Base-by-base conservation (phyloP, 2,888 invertebrate species). In the Neocrepidodera transversa region DNA sequence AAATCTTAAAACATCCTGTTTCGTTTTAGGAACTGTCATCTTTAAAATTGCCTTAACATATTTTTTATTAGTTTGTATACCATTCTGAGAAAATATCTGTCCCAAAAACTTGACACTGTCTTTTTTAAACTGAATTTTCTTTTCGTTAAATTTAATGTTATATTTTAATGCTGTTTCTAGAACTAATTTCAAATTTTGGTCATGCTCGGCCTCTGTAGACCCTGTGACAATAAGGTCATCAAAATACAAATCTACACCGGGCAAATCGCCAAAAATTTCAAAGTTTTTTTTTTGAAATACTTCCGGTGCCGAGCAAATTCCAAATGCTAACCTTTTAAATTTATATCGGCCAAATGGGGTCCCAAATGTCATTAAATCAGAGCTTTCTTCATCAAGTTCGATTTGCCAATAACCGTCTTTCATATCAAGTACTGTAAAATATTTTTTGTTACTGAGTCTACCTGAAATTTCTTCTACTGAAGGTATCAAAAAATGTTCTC, bases 171-270 rank as follows among this genome's bases (percentile, higher is more conserved):
- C 63, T 11, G 36, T 45, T 52, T 67, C 57, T 43, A 64, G 26
- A 10, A 55, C 55, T 32, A 16, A 17, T 16, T 32, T 48, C 1
- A 48, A 32, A 10, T 48, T 35, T n/a, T n/a, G n/a, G n/a, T n/a
- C n/a, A n/a, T n/a, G n/a, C n/a, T n/a, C n/a, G n/a, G n/a, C n/a
- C n/a, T n/a, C n/a, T n/a, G n/a, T n/a, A n/a, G n/a, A n/a, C n/a
- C n/a, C n/a, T n/a, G n/a, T n/a, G n/a, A n/a, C 53, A 5, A 64
- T 58, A 13, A 62, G 30, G 32, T 68, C 64, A 57, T 67, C 63
- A 53, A 67, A 65, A 58, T 64, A 68, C 18, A 62, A 16, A 11
- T 47, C 54, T 13, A 63, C 57, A 7, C 66, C 67, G 4, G 61
- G 47, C 11, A 68, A 42, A 32, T 64, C 57, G 20, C 64, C 66